Percentiles rank a stretch among this genome's conserved stretches.
Conservation (phyloP, 1,140 invertebrate species). For the Penaeus indicus region DNA sequence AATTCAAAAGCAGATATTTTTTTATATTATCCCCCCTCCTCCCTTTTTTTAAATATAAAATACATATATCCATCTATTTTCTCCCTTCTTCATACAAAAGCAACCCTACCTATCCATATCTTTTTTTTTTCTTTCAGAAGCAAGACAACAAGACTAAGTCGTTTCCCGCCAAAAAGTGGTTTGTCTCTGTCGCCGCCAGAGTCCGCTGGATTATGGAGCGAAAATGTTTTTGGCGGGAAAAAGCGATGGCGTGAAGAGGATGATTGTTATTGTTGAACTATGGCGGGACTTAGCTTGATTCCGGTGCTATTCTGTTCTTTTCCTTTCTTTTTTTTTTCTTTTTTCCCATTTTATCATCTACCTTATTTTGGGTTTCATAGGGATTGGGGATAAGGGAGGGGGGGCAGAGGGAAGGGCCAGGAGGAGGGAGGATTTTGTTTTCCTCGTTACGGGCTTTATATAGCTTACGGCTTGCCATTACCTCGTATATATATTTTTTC, state of each 20-base stretch:
- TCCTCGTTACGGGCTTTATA: slow-evolving; percentile 40
- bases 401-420: background rate
- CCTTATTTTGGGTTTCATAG: background rate
- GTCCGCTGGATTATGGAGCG: slow-evolving; percentile 49
- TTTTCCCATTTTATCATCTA: slow-evolving; percentile 27
- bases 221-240: slow-evolving; percentile 34
- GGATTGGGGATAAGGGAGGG: background rate
- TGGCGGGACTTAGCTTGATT: slow-evolving; percentile 36
- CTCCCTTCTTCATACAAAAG: too few species aligned
- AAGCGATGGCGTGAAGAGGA: slow-evolving; percentile 48
- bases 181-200: slow-evolving; percentile 55
- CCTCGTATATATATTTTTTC: background rate
- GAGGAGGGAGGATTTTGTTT: slow-evolving; percentile 19
- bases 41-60: too few species aligned
- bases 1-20: too few species aligned
- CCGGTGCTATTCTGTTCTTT: slow-evolving; percentile 22
- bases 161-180: slow-evolving; percentile 51
- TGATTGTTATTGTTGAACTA: slow-evolving; percentile 56
- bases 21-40: too few species aligned
- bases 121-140: background rate
- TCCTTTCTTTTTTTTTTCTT: slow-evolving; percentile 19
- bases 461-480: slow-evolving; percentile 34
- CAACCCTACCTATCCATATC: background rate
- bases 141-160: slow-evolving; percentile 45
- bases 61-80: too few species aligned